Evolutionary conservation across 2,888 invertebrate genomes (phyloP).

Genomic region (Cotesia congregata): DNA sequence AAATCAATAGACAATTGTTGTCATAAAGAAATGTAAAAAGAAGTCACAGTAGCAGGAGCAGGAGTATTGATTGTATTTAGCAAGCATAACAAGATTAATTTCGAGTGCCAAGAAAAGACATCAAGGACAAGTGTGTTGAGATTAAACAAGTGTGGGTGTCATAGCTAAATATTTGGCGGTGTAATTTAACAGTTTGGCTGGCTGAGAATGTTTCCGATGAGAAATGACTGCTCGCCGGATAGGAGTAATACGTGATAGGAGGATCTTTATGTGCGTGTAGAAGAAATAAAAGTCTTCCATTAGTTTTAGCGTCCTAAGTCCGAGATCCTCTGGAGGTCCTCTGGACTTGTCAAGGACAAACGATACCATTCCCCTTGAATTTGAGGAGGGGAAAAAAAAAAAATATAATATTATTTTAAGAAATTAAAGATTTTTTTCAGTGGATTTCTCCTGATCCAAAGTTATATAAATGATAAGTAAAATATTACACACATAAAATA

Average conservation of each 20-base stretch:
- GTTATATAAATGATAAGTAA: no score
- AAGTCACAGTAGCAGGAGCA: not conserved
- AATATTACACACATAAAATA: conserved; percentile 6
- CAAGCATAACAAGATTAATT: conserved; percentile 15
- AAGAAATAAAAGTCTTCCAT: not conserved
- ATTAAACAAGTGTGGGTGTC: conserved; percentile 42
- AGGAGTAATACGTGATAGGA: not conserved
- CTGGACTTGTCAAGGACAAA: not conserved
- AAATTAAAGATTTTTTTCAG: no score
- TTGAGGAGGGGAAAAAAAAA: conserved; percentile 26
- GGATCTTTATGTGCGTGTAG: not conserved
- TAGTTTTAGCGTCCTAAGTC: not conserved
- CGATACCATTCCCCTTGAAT: not conserved
- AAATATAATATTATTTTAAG: conserved; percentile 22
- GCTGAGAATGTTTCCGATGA: conserved; percentile 5
- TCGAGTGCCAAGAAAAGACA: conserved; percentile 21
- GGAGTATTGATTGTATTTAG: conserved; percentile 21
- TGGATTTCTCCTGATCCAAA: no score
- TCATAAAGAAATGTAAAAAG: not conserved
- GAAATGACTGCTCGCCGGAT: not conserved
- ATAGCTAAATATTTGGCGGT: conserved; percentile 44
- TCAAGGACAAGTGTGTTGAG: conserved; percentile 31
- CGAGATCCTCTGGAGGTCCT: not conserved
- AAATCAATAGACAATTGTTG: not conserved
- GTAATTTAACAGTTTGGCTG: conserved; percentile 18